phyloP scores from a whole-genome alignment of 2,113 vertebrate genomes.

The Craseonycteris thonglongyai region DNA sequence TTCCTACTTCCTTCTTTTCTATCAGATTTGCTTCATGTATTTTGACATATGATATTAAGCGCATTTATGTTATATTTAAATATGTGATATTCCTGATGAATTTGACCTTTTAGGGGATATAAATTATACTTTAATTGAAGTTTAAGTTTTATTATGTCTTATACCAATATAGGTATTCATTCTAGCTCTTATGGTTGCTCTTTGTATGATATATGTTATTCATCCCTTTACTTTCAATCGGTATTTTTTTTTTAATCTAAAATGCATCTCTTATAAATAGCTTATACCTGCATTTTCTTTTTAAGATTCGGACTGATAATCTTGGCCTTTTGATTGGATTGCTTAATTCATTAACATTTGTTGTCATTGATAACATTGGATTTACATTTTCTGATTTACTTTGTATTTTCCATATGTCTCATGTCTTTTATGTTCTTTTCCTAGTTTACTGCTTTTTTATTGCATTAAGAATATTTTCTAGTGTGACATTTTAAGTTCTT shows the following conservation, averaged over 20 bases:
- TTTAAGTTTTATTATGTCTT: conserved; percentile 12
- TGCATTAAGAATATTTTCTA: conserved; percentile 14
- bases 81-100: neutral
- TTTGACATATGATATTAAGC: neutral
- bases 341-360: neutral
- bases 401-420: neutral
- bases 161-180: neutral
- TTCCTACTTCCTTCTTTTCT: neutral
- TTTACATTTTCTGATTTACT: neutral
- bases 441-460: neutral
- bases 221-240: neutral
- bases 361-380: neutral
- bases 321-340: neutral
- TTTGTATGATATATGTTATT: neutral
- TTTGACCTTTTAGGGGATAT: neutral
- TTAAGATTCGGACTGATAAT: neutral
- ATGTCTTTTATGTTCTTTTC: neutral
- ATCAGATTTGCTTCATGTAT: neutral
- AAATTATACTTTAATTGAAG: neutral
- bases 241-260: neutral
- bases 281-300: neutral
- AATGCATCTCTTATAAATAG: neutral
- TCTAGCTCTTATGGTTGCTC: neutral
- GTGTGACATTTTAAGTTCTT: neutral
- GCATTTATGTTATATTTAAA: neutral